phyloP scores from a whole-genome alignment of 2,797 vertebrate genomes.

The Tenualosa thibaudeaui region DNA sequence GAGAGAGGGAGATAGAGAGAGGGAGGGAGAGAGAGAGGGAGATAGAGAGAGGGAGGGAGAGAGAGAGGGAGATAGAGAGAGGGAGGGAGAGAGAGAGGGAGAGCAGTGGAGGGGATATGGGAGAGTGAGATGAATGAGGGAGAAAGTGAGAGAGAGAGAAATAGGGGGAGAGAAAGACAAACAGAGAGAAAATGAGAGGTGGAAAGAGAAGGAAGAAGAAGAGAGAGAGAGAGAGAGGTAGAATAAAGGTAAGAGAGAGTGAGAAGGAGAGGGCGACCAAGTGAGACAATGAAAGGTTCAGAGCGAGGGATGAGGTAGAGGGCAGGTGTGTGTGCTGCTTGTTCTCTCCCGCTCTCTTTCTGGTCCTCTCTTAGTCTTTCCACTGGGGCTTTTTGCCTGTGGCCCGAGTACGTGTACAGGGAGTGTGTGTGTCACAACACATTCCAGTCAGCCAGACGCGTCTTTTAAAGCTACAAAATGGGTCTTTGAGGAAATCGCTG shows the following conservation, averaged over 20 bases:
- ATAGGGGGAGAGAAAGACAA: not conserved
- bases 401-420: not conserved
- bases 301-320: not conserved
- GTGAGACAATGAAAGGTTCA: not conserved
- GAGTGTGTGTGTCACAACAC: not conserved
- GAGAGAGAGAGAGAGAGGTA: not conserved
- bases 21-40: not conserved
- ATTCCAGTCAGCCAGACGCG: not conserved
- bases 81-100: too few species aligned
- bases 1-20: not conserved
- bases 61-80: not conserved
- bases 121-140: too few species aligned
- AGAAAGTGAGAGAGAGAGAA: not conserved
- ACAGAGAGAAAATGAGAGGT: not conserved
- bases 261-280: not conserved
- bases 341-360: not conserved
- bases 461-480: slow-evolving; percentile 14
- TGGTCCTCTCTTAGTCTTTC: not conserved
- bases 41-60: not conserved
- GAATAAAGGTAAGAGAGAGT: not conserved
- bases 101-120: too few species aligned
- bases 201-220: too few species aligned
- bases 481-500: not conserved
- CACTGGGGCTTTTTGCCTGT: not conserved
- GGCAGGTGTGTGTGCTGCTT: not conserved